A percentile compares a stretch with the other conserved stretches of the same genome.
These are phyloP conservation scores for Sorex maritimensis DNA, from an alignment of 2,797 vertebrate species.

Conservation along the genomic window DNA sequence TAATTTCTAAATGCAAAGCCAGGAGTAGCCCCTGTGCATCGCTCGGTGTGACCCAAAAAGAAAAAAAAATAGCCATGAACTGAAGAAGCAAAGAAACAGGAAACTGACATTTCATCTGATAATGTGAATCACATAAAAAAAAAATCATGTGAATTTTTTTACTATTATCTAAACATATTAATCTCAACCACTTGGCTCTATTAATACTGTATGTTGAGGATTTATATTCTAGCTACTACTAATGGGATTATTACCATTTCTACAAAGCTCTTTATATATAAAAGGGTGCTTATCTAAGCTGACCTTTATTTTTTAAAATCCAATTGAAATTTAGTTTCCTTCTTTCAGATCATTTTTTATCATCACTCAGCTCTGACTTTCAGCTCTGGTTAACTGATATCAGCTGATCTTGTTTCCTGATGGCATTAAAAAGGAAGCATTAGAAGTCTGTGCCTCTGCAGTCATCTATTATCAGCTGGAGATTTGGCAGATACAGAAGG, in stretches of 20 bases:
- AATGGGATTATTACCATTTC: slow-evolving; percentile 49
- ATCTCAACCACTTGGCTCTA: slow-evolving; percentile 25
- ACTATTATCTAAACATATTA: not conserved
- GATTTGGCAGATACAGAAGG: slow-evolving; percentile 64
- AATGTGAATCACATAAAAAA: no score
- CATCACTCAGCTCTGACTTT: slow-evolving; percentile 52
- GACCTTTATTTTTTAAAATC: slow-evolving; percentile 42
- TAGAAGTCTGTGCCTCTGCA: not conserved
- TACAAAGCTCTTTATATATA: slow-evolving; percentile 24
- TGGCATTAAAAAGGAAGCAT: slow-evolving; percentile 53
- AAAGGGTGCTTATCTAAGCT: slow-evolving; percentile 26
- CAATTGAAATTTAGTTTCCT: not conserved
- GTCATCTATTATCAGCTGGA: slow-evolving; percentile 72
- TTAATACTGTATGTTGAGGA: not conserved
- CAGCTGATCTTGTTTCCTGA: slow-evolving; percentile 58
- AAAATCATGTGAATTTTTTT: not conserved
- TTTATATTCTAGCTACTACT: slow-evolving; percentile 56
- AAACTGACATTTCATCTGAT: not conserved
- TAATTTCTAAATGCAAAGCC: no score
- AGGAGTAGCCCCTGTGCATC: no score
- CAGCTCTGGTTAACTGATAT: slow-evolving; percentile 60
- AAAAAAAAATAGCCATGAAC: not conserved
- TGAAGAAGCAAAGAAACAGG: not conserved
- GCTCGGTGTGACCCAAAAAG: no score
- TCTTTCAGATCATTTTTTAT: slow-evolving; percentile 10